phyloP scores from a whole-genome alignment of 2,888 invertebrate species.

The Platyscelio sp. region DNA sequence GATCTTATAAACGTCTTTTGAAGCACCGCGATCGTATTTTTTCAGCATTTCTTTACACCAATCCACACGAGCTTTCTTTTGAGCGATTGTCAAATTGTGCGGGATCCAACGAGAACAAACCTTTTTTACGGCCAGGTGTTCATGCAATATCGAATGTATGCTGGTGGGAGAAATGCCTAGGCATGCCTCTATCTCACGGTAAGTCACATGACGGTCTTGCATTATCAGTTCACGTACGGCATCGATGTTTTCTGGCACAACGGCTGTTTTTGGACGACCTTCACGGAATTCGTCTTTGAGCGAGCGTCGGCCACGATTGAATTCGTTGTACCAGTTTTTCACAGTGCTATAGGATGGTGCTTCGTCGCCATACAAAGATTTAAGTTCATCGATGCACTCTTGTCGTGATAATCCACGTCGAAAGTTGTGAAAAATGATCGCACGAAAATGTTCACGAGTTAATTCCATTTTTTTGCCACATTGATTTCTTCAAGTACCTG shows the following conservation, averaged over 20 bases:
- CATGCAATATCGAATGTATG: conserved; percentile 68
- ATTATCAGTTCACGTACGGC: conserved; percentile 74
- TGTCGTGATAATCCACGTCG: too few relatives aligned
- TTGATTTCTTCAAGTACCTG: background rate
- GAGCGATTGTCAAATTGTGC: conserved; percentile 72
- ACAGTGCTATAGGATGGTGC: conserved; percentile 45
- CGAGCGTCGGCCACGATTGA: conserved; percentile 45
- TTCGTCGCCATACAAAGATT: conserved; percentile 63
- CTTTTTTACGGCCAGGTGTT: conserved; percentile 61
- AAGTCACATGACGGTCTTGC: conserved; percentile 71
- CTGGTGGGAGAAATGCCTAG: conserved; percentile 70
- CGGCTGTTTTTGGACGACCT: too few relatives aligned
- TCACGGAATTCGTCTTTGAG: too few relatives aligned
- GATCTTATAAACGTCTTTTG: conserved; percentile 71
- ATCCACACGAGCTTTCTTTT: conserved; percentile 75
- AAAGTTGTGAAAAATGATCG: conserved; percentile 38
- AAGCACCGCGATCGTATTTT: conserved; percentile 71
- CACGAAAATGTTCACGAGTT: conserved; percentile 8
- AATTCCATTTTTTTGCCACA: conserved; percentile 1
- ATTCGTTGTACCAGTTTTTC: conserved; percentile 72
- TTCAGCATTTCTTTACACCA: conserved; percentile 67
- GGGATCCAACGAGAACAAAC: conserved; percentile 53
- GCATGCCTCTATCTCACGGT: conserved; percentile 72
- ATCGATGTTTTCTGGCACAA: conserved; percentile 75
- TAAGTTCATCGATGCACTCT: conserved; percentile 73